Evolutionary conservation across 2,797 vertebrate species (phyloP), one percentile per base, ranked within the genome.

Genomic region (Tolypeutes matacus): DNA sequence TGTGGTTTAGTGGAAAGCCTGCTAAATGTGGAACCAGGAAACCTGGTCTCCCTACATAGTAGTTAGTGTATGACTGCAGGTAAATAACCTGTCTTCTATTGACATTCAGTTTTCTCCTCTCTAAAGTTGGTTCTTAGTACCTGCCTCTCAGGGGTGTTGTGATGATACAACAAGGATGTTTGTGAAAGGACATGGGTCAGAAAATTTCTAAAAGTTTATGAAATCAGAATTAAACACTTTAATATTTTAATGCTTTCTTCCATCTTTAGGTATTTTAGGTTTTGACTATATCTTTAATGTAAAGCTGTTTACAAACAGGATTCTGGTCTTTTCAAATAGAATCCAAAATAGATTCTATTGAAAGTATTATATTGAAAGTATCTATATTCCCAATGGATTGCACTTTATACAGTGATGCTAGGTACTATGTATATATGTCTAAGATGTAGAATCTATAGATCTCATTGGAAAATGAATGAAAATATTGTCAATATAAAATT

Each of bases 291-390:
- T 80, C 9, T 36, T 64, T 78, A 92, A 36, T 27, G 5, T 76
- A 72, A 72, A 89, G 65, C 31, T 64, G 23, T 29, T 75, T 69
- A 39, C 62, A 49, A 64, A 56, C 15, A 64, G 65, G n/a, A 76
- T 77, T 34, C 25, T 77, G 31, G 46, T 34, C 49, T 77, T 53
- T 56, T 56, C 14, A n/a, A 77, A 56, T 34, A 23, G 20, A 20
- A 53, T 34, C 1, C n/a, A n/a, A n/a, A n/a, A n/a, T n/a, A n/a
- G n/a, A n/a, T n/a, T n/a, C n/a, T n/a, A n/a, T n/a, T n/a, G n/a
- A n/a, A n/a, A n/a, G n/a, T n/a, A n/a, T n/a, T n/a, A n/a, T 89
- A 76, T 64, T 82, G 46, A 96, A 93, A 95, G 49, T 73, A 70
- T 72, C 87, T 73, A 23, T 65, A 82, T 88, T 69, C 77, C 67